These are phyloP conservation scores for Eupithecia exiguata DNA, from an alignment of 2,888 invertebrate genomes.

Conservation along the genomic window DNA sequence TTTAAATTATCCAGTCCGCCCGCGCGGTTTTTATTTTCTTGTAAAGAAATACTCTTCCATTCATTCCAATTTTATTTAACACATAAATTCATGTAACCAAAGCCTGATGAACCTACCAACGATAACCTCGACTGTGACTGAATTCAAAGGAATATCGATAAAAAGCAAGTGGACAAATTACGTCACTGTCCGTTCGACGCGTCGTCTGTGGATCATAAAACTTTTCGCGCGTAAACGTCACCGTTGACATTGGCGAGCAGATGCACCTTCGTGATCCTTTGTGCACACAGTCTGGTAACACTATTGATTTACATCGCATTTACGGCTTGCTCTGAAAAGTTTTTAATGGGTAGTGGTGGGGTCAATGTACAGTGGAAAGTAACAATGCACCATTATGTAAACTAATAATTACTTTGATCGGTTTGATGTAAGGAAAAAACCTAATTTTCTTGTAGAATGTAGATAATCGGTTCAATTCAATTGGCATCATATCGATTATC, in stretches of 20 bases:
- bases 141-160: slow-evolving; percentile 45
- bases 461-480: not conserved
- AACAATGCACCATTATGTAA: not conserved
- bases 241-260: slow-evolving; percentile 76
- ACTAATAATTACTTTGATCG: not conserved
- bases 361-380: slow-evolving; percentile 41
- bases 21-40: not conserved
- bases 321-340: slow-evolving; percentile 52
- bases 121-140: not conserved
- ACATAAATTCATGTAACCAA: not conserved
- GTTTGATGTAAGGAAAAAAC: not conserved
- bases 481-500: not conserved
- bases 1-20: not conserved
- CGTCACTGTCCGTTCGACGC: slow-evolving; percentile 72
- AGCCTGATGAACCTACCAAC: not conserved
- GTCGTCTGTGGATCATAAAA: slow-evolving; percentile 80
- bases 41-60: not conserved
- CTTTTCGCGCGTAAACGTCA: slow-evolving; percentile 83
- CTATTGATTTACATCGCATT: slow-evolving; percentile 67
- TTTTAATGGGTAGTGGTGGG: slow-evolving; percentile 47
- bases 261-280: slow-evolving; percentile 70
- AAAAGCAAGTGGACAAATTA: slow-evolving; percentile 46
- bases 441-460: not conserved
- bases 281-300: slow-evolving; percentile 71
- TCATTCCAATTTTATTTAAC: not conserved